Percentiles rank a stretch among this genome's conserved stretches.
Evolutionary conservation across 2,888 invertebrate genomes (phyloP).

Genomic region (Coremacera marginata): DNA sequence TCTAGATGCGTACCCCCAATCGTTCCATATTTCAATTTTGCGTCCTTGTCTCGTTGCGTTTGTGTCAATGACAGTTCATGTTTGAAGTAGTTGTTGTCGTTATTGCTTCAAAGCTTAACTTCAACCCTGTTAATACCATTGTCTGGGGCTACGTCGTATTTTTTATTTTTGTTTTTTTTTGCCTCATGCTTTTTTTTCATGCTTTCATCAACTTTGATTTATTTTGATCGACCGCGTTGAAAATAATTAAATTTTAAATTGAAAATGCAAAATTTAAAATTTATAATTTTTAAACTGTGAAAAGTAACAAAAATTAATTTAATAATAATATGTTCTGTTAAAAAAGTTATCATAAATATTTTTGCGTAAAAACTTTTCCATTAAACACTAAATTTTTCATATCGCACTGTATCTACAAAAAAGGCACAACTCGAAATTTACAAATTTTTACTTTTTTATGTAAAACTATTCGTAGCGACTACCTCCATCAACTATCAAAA

Average conservation of each 20-base stretch:
- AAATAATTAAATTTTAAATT: not conserved
- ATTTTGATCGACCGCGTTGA: not conserved
- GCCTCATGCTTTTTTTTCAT: not conserved
- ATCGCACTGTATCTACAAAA: no score
- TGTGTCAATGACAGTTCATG: conserved; percentile 41
- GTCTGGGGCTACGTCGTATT: not conserved
- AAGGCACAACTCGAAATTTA: no score
- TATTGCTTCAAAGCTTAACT: conserved; percentile 5
- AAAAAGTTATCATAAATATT: no score
- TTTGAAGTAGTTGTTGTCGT: conserved; percentile 16
- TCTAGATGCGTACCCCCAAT: not conserved
- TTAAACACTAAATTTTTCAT: no score
- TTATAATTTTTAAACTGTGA: no score
- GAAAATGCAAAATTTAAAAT: not conserved
- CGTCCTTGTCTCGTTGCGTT: conserved; percentile 17
- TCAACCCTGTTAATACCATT: not conserved
- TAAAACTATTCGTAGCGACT: no score
- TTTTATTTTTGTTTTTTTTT: not conserved
- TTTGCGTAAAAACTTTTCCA: no score
- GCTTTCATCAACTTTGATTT: not conserved
- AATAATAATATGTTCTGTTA: no score
- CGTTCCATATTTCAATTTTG: not conserved
- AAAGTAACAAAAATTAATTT: no score
- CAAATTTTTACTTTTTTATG: no score
- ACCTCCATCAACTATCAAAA: no score